Base-by-base conservation (phyloP, 2,888 invertebrate species). In the Phymatocera aterrima region DNA sequence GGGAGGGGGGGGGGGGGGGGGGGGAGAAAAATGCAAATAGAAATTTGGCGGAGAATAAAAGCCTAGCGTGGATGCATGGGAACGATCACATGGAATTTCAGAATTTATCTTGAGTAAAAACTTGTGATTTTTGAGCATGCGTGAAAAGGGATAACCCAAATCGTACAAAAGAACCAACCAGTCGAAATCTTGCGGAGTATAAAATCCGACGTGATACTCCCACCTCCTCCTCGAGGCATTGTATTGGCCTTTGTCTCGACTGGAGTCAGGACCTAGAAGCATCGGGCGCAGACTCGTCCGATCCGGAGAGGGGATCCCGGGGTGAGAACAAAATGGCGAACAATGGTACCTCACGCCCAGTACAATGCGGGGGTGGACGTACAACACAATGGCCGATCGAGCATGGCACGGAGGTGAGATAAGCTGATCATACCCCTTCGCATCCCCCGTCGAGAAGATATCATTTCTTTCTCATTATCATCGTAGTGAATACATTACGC, bases 291-390 rank as follows among this genome's bases (percentile, higher is more conserved):
- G 72, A 72, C 72, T 72, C 72, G 68, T 21, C 46, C 68, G 48
- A 51, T 31, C 46, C 18, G 21, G 40, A 34, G 48, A 34, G 72
- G 72, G 72, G 57, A 28, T n/a, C 31, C 34, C 34, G 8, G 75
- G 57, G 57, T 75, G 37, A 75, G 75, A 57, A 75, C 75, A 75
- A 75, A 75, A 75, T 75, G 75, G 75, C 75, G 60, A 75, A 75
- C 75, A 75, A 75, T 75, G 75, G 54, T 51, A 57, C 60, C 75
- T 75, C 37, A 75, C 75, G 75, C 75, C 75, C 75, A 57, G 28
- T 8, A 75, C 75, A 75, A 75, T 60, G 75, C 75, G 75, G 60
- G 72, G 72, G 72, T 72, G 72, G 72, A 64, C 61, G n/a, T 51
- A 10, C 28, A 28, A 43, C 31, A 72, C 72, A 72, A 72, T 72